Conservation (phyloP, 2,888 invertebrate genomes). For the Prosapia bicincta region DNA sequence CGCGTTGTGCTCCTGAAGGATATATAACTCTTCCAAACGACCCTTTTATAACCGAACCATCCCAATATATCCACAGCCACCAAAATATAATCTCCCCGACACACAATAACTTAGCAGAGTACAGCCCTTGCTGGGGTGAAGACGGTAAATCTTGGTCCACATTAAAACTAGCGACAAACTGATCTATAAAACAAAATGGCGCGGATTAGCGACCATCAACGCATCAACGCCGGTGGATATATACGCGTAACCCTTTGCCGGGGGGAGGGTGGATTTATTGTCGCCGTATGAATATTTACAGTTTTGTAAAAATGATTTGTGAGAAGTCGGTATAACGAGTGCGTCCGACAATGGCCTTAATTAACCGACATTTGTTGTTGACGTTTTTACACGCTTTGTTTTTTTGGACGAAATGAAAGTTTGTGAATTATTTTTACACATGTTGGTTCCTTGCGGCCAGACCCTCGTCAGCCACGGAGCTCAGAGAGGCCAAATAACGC, state of each 20-base stretch:
- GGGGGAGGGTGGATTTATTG: background rate
- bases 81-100: background rate
- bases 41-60: background rate
- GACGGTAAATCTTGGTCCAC: background rate
- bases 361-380: background rate
- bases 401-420: background rate
- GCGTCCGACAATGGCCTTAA: background rate
- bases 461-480: background rate
- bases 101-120: background rate
- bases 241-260: background rate
- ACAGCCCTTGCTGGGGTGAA: background rate
- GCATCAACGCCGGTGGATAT: background rate
- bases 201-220: background rate
- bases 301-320: background rate
- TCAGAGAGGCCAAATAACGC: too few species aligned
- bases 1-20: background rate
- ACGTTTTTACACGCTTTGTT: background rate
- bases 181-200: background rate
- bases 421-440: background rate
- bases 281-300: background rate
- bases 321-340: background rate
- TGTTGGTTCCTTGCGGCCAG: background rate
- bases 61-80: background rate
- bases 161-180: background rate
- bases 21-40: background rate